These are phyloP conservation scores for Mycteria americana DNA, from an alignment of 2,797 vertebrate genomes.

Conservation along the genomic window DNA sequence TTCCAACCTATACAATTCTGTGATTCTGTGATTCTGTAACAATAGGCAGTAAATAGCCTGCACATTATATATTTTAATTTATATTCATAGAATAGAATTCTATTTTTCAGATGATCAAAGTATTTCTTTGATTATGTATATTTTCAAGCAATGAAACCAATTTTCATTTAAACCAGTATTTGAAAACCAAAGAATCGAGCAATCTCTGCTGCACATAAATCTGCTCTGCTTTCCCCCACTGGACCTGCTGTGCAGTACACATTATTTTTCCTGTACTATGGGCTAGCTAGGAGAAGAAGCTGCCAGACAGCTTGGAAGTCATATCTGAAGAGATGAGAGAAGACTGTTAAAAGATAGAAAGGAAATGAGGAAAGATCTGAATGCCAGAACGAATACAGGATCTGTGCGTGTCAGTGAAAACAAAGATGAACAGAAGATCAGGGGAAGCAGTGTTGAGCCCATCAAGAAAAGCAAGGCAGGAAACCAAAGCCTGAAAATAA, in stretches of 20 bases:
- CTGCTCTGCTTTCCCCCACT: background rate
- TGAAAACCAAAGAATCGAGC: background rate
- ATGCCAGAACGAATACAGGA: slow-evolving; percentile 51
- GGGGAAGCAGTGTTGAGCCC: slow-evolving; percentile 37
- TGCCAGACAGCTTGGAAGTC: slow-evolving; percentile 44
- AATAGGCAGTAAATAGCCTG: background rate
- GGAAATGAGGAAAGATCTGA: slow-evolving; percentile 46
- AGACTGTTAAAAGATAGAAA: slow-evolving; percentile 55
- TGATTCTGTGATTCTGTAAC: too few relatives aligned
- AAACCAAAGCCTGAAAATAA: slow-evolving; percentile 53
- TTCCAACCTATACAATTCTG: too few relatives aligned
- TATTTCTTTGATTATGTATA: background rate
- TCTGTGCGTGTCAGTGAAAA: slow-evolving; percentile 49
- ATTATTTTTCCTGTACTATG: background rate
- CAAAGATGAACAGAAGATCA: slow-evolving; percentile 53
- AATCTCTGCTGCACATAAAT: background rate
- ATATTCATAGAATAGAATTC: background rate
- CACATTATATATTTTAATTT: background rate
- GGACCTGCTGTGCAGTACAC: background rate
- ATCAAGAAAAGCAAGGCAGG: slow-evolving; percentile 51
- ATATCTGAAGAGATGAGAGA: slow-evolving; percentile 60
- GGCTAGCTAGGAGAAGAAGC: slow-evolving; percentile 16
- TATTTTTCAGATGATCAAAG: background rate
- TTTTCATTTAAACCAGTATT: background rate
- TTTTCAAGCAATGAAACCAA: background rate